Conservation (phyloP, 2,797 vertebrate genomes). For the Lepus townsendii region DNA sequence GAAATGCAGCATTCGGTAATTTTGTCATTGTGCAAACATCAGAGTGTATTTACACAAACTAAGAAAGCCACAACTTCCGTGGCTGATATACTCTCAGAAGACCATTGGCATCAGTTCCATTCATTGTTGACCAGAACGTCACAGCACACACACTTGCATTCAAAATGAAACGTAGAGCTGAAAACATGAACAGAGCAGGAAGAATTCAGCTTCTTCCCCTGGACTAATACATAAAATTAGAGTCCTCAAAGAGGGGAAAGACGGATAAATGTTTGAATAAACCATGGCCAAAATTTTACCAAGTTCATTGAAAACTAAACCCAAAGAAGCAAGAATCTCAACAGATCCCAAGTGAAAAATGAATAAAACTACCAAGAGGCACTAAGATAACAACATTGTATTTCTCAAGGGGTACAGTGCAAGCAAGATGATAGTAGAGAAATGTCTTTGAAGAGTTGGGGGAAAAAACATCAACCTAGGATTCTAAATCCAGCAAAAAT, state of each 20-base stretch:
- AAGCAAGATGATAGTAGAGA: neutral
- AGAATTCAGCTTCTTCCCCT: neutral
- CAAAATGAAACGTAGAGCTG: neutral
- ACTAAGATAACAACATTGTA: neutral
- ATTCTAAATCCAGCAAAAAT: slow-evolving; percentile 1
- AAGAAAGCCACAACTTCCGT: too few relatives aligned
- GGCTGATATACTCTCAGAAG: too few relatives aligned
- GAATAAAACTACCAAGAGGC: neutral
- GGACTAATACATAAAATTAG: neutral
- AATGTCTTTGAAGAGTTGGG: neutral
- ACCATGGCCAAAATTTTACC: neutral
- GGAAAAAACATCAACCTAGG: neutral
- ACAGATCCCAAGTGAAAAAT: neutral
- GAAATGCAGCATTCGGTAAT: too few relatives aligned
- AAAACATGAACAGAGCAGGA: neutral
- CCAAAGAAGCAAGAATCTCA: neutral
- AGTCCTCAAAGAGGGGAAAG: neutral
- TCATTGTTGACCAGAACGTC: too few relatives aligned
- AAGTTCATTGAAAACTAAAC: neutral
- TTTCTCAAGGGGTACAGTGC: neutral
- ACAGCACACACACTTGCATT: neutral
- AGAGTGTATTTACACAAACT: too few relatives aligned
- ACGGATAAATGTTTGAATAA: neutral
- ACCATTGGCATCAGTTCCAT: too few relatives aligned
- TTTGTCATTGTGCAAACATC: too few relatives aligned